phyloP scores from a whole-genome alignment of 2,113 vertebrate species.

The Phylloscopus whistleri region DNA sequence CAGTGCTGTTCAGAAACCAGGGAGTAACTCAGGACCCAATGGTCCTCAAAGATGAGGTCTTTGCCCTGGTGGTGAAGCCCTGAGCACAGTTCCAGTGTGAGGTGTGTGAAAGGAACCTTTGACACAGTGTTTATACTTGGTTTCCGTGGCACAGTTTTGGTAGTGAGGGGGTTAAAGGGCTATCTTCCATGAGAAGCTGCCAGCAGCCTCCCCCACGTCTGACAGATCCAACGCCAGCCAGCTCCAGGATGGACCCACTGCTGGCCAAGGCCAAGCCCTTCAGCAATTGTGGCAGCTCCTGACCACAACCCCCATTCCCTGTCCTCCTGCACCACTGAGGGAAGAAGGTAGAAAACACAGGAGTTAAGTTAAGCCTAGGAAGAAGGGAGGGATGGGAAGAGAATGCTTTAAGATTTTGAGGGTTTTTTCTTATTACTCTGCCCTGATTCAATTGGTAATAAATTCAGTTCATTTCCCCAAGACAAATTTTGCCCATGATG shows the following conservation, averaged over 20 bases:
- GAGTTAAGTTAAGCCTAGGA: not conserved
- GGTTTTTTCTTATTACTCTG: not conserved
- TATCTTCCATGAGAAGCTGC: not conserved
- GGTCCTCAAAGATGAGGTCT: not conserved
- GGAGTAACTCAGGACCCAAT: not conserved
- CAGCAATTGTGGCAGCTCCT: not conserved
- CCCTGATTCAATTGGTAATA: not conserved
- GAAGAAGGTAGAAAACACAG: not conserved
- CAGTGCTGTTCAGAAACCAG: not conserved
- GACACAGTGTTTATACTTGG: not conserved
- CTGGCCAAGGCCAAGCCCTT: not conserved
- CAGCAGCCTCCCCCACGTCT: not conserved
- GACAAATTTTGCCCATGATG: not conserved
- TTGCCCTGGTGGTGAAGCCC: not conserved
- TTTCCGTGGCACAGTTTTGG: not conserved
- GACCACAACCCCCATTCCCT: not conserved
- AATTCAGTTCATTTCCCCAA: not conserved
- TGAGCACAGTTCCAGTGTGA: not conserved
- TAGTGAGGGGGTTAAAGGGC: not conserved
- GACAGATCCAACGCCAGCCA: not conserved
- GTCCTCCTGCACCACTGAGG: not conserved
- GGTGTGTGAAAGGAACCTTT: not conserved
- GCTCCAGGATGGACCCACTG: not conserved
- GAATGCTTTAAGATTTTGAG: not conserved
- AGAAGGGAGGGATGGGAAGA: not conserved